These are phyloP conservation scores for Hippocampus zosterae DNA, from an alignment of 2,113 vertebrate genomes.

Conservation along the genomic window DNA sequence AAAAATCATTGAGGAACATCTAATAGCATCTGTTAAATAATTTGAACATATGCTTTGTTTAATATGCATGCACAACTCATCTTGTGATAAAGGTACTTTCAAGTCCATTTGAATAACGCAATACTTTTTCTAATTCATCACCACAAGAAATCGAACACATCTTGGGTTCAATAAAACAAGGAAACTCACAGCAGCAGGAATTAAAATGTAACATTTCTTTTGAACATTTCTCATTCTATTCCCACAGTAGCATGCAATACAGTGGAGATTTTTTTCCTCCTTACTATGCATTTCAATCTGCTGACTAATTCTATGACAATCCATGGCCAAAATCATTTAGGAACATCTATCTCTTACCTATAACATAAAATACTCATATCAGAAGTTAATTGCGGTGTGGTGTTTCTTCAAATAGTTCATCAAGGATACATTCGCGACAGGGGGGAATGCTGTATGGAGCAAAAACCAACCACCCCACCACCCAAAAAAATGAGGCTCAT, in stretches of 20 bases:
- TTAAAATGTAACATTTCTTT: background rate
- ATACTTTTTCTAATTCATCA: background rate
- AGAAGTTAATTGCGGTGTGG: too few relatives aligned
- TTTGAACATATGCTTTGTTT: background rate
- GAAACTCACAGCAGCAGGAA: background rate
- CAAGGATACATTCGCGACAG: slow-evolving; percentile 51
- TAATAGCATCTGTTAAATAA: background rate
- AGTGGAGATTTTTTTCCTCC: background rate
- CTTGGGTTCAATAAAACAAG: too few relatives aligned
- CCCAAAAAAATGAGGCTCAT: background rate
- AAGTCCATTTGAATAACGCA: background rate
- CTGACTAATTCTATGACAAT: background rate
- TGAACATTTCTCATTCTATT: slow-evolving; percentile 4
- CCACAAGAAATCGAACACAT: too few relatives aligned
- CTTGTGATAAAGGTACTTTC: background rate
- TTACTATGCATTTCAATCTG: background rate
- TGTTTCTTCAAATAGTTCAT: slow-evolving; percentile 66
- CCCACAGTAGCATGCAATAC: background rate
- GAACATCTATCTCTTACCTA: background rate
- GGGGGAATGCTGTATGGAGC: slow-evolving; percentile 59
- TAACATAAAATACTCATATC: too few relatives aligned
- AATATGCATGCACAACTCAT: background rate
- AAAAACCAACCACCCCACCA: background rate
- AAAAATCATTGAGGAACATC: background rate
- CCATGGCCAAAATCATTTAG: background rate